Percentiles rank a stretch among this genome's conserved stretches.
Evolutionary conservation across 2,888 invertebrate species (phyloP).

Genomic region (Hypomecis atomaria): DNA sequence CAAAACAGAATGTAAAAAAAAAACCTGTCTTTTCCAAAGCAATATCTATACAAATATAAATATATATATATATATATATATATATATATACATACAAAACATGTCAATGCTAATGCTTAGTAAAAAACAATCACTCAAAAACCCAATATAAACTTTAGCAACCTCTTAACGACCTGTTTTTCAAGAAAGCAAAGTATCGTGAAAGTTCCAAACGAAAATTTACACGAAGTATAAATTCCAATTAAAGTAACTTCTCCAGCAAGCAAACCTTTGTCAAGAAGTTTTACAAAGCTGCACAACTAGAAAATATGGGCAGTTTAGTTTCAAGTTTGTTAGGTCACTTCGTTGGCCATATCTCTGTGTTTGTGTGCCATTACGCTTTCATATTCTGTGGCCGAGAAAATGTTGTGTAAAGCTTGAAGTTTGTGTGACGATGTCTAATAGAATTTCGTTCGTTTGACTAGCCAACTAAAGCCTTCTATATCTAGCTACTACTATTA

Average conservation of each 20-base stretch:
- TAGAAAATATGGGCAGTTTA: constrained; percentile 41
- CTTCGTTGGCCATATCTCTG: constrained; percentile 23
- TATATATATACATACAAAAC: too few species aligned
- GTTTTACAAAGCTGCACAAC: constrained; percentile 38
- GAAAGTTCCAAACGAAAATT: constrained; percentile 39
- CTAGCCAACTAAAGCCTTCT: background rate
- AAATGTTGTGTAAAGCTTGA: constrained; percentile 17
- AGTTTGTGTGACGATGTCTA: constrained; percentile 14
- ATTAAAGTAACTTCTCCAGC: constrained; percentile 35
- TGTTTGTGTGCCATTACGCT: constrained; percentile 16
- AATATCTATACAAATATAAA: too few species aligned
- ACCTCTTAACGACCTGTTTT: constrained; percentile 2
- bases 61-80: too few species aligned
- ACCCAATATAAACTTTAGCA: background rate
- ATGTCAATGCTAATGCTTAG: too few species aligned
- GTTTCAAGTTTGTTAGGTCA: constrained; percentile 32
- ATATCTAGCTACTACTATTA: too few species aligned
- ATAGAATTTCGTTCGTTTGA: constrained; percentile 1
- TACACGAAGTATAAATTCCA: constrained; percentile 40
- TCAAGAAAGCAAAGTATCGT: constrained; percentile 27
- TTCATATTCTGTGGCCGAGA: constrained; percentile 16
- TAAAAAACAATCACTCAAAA: background rate
- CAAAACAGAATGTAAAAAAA: too few species aligned
- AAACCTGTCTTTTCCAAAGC: too few species aligned
- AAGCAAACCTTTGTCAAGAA: constrained; percentile 42